phyloP scores from a whole-genome alignment of 2,797 vertebrate species.

The Melanotaenia maccullochi region DNA sequence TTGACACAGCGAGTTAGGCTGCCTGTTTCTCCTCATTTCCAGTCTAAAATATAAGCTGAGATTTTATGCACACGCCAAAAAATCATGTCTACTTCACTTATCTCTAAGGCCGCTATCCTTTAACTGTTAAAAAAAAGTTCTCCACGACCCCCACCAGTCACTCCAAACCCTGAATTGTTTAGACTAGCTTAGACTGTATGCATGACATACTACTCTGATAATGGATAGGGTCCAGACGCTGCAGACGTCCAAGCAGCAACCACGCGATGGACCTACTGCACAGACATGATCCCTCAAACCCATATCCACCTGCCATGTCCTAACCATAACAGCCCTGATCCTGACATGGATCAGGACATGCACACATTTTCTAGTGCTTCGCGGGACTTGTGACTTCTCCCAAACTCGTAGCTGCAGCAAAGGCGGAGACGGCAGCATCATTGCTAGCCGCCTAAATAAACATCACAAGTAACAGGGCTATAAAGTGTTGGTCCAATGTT shows the following conservation, averaged over 20 bases:
- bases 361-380: constrained; percentile 4
- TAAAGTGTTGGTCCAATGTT: constrained; percentile 48
- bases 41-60: neutral
- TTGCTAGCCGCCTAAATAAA: constrained; percentile 32
- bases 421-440: constrained; percentile 17
- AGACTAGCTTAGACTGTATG: constrained; percentile 65
- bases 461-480: constrained; percentile 18
- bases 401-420: constrained; percentile 11
- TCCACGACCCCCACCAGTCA: constrained; percentile 30
- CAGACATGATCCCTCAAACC: constrained; percentile 7
- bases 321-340: constrained; percentile 12
- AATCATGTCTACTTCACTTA: constrained; percentile 35
- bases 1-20: neutral
- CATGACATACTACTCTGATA: constrained; percentile 60
- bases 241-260: constrained; percentile 29
- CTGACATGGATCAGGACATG: neutral
- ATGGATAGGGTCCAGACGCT: constrained; percentile 59
- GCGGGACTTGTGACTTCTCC: neutral
- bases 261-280: constrained; percentile 6
- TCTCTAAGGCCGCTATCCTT: constrained; percentile 12
- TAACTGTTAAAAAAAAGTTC: constrained; percentile 24
- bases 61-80: constrained; percentile 12
- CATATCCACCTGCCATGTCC: constrained; percentile 39
- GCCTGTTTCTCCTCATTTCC: neutral
- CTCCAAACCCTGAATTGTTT: constrained; percentile 63